Conservation (phyloP, 2,797 vertebrate species). For the Melanotaenia pygmaea region DNA sequence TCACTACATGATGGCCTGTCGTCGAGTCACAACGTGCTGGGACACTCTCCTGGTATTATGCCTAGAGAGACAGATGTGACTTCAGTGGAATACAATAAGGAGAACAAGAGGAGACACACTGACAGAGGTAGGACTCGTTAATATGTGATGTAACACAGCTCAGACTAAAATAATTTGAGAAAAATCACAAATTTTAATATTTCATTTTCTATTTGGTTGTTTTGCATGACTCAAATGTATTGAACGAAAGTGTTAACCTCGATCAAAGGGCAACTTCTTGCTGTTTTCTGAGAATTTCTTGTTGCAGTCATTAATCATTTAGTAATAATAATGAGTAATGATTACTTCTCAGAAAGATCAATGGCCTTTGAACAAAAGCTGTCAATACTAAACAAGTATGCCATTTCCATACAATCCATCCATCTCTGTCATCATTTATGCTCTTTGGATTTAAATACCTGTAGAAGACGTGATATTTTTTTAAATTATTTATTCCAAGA, state of each 20-base stretch:
- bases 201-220: background rate
- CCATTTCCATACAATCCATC: slow-evolving; percentile 33
- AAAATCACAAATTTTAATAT: background rate
- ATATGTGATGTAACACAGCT: background rate
- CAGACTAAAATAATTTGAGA: background rate
- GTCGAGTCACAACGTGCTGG: slow-evolving; percentile 91
- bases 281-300: slow-evolving; percentile 44
- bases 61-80: slow-evolving; percentile 91
- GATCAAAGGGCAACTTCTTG: slow-evolving; percentile 33
- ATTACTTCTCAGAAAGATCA: slow-evolving; percentile 59
- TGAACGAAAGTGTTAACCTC: slow-evolving; percentile 17
- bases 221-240: slow-evolving; percentile 8
- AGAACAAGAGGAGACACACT: slow-evolving; percentile 89
- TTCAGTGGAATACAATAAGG: slow-evolving; percentile 89
- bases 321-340: slow-evolving; percentile 58
- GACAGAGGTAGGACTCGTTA: slow-evolving; percentile 87
- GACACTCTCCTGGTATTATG: slow-evolving; percentile 89
- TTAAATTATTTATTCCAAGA: slow-evolving; percentile 30
- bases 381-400: slow-evolving; percentile 44
- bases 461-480: slow-evolving; percentile 26
- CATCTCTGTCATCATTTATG: slow-evolving; percentile 19
- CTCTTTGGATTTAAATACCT: slow-evolving; percentile 30
- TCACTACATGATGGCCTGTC: slow-evolving; percentile 90
- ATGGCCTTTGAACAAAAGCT: slow-evolving; percentile 42
- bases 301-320: slow-evolving; percentile 56